Percentiles rank a stretch among this genome's conserved stretches.
Conservation (phyloP, 2,797 vertebrate species). For the Erethizon dorsatum region DNA sequence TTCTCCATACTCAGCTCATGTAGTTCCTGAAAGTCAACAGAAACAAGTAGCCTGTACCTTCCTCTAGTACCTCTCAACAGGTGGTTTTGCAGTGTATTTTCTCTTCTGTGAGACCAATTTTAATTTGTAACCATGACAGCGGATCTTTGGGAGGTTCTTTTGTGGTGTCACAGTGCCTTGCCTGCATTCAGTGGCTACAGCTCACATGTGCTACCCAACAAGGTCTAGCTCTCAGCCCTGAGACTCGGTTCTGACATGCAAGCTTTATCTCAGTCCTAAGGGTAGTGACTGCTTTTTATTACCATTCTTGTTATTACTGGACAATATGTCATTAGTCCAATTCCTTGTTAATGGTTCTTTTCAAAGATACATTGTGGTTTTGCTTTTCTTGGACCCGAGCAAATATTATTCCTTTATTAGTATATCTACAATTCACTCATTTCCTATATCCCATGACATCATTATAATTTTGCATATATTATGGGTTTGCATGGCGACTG, state of each 20-base stretch:
- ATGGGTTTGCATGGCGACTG: not conserved
- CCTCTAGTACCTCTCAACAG: rapidly evolving
- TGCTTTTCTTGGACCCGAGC: not conserved
- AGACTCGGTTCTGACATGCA: rapidly evolving
- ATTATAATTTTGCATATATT: not conserved
- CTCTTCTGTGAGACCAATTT: not conserved
- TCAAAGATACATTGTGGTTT: not conserved
- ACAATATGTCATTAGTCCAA: rapidly evolving
- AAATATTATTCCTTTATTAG: not conserved
- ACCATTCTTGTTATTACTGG: not conserved
- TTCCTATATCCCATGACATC: not conserved
- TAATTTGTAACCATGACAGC: not conserved
- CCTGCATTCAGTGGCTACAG: not conserved
- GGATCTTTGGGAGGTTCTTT: not conserved
- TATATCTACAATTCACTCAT: not conserved
- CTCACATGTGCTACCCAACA: rapidly evolving
- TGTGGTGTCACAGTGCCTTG: rapidly evolving
- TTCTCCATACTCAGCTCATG: not conserved
- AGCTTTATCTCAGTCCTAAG: not conserved
- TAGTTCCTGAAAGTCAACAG: not conserved
- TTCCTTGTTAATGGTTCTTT: not conserved
- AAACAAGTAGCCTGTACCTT: not conserved
- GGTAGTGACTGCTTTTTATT: not conserved
- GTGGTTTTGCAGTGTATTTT: not conserved
- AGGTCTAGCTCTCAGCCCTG: rapidly evolving